phyloP scores from a whole-genome alignment of 1,140 invertebrate species.

The Episyrphus balteatus region DNA sequence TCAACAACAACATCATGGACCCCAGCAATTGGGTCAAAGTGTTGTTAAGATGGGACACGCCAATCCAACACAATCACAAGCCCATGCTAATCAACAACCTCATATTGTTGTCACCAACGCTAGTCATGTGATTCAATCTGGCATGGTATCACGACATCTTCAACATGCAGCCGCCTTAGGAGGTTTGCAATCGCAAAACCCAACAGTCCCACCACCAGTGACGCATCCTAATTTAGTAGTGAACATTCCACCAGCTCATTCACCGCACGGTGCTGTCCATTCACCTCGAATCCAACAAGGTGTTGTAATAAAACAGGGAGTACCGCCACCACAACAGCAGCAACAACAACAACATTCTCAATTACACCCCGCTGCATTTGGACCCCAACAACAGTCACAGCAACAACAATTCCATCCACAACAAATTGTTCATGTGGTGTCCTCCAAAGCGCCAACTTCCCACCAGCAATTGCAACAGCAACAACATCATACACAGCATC shows the following conservation, averaged over 20 bases:
- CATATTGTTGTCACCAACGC: conserved; percentile 25
- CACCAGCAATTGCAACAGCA: background rate
- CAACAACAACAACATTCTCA: conserved; percentile 2
- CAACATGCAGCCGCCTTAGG: conserved; percentile 7
- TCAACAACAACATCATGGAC: conserved; percentile 2
- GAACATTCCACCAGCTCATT: conserved; percentile 27
- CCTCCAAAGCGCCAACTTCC: conserved; percentile 23
- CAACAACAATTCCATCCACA: conserved; percentile 10
- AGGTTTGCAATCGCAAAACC: conserved; percentile 14
- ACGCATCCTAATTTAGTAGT: conserved; percentile 18
- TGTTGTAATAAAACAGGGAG: background rate
- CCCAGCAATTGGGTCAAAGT: background rate
- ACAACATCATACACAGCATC: conserved; percentile 14
- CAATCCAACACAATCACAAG: background rate
- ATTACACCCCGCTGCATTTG: conserved; percentile 16
- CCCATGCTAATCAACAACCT: conserved; percentile 9
- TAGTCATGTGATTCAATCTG: conserved; percentile 18
- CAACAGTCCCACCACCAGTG: background rate
- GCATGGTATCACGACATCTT: conserved; percentile 25
- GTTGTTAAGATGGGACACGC: background rate
- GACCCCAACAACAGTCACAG: conserved; percentile 10
- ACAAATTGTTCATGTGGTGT: conserved; percentile 30
- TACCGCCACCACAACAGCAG: conserved; percentile 2
- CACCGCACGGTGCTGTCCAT: conserved; percentile 10
- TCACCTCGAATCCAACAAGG: conserved; percentile 12